Evolutionary conservation across 2,888 invertebrate genomes (phyloP).

Genomic region (Gandaritis pyraliata): DNA sequence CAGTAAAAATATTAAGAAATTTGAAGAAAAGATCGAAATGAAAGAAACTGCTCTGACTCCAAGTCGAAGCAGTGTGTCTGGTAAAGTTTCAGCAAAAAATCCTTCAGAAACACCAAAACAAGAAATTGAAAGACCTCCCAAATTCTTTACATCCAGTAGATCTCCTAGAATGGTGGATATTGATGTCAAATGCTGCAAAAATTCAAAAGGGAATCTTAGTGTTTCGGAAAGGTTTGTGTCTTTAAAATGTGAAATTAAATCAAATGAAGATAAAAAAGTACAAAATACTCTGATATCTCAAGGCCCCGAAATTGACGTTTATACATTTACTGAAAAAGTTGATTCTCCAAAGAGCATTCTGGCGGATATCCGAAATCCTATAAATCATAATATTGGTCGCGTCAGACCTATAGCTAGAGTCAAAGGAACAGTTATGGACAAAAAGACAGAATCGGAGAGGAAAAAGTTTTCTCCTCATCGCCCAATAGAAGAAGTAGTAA

Average conservation of each 20-base stretch:
- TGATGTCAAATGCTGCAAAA: conserved; percentile 78
- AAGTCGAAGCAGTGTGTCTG: conserved; percentile 32
- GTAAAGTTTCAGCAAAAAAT: conserved; percentile 44
- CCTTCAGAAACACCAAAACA: conserved; percentile 63
- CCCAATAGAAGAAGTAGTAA: conserved; percentile 79
- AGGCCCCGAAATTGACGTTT: conserved; percentile 77
- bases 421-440: conserved; percentile 79
- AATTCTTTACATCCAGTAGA: conserved; percentile 76
- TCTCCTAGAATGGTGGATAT: conserved; percentile 76
- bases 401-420: conserved; percentile 80
- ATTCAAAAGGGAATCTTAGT: conserved; percentile 75
- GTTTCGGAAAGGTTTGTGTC: conserved; percentile 76
- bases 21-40: conserved; percentile 43
- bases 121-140: conserved; percentile 75
- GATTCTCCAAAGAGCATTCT: conserved; percentile 79
- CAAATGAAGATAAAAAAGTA: conserved; percentile 67
- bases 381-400: conserved; percentile 72
- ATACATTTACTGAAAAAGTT: conserved; percentile 79
- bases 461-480: conserved; percentile 78
- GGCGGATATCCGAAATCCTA: conserved; percentile 73
- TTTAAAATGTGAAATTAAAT: conserved; percentile 70
- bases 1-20: conserved; percentile 39
- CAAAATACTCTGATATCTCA: conserved; percentile 69
- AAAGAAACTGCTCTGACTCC: conserved; percentile 35
- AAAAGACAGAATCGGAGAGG: conserved; percentile 73